Conservation (phyloP, 2,113 vertebrate genomes). For the Elachura formosa region DNA sequence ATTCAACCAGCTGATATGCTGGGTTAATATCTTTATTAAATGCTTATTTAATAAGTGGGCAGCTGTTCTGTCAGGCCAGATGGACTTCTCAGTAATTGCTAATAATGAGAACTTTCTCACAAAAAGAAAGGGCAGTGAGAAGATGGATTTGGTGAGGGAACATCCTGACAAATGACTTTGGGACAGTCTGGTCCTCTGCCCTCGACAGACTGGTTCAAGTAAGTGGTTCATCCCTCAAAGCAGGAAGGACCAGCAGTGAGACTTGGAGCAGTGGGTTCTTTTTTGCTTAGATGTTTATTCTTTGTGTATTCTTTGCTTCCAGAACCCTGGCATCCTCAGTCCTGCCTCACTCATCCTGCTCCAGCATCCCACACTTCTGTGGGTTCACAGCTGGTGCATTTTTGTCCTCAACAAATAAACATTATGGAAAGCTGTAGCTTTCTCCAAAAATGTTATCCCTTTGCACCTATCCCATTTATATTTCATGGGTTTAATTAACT, state of each 20-base stretch:
- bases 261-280: background rate
- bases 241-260: background rate
- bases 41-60: conserved; percentile 35
- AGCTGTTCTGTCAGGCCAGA: conserved; percentile 37
- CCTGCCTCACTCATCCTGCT: background rate
- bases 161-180: background rate
- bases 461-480: background rate
- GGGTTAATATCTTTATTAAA: conserved; percentile 42
- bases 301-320: background rate
- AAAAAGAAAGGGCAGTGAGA: background rate
- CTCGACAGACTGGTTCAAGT: background rate
- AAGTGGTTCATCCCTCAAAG: background rate
- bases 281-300: background rate
- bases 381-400: background rate
- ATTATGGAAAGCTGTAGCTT: background rate
- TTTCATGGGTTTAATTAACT: background rate
- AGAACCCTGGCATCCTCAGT: background rate
- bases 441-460: background rate
- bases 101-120: conserved; percentile 23
- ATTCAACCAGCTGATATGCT: conserved; percentile 2
- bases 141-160: background rate
- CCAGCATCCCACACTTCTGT: background rate
- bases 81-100: conserved; percentile 45
- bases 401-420: background rate
- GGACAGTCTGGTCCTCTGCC: background rate